Evolutionary conservation across 1,140 invertebrate genomes (phyloP).

Genomic region (Monomorium pharaonis): DNA sequence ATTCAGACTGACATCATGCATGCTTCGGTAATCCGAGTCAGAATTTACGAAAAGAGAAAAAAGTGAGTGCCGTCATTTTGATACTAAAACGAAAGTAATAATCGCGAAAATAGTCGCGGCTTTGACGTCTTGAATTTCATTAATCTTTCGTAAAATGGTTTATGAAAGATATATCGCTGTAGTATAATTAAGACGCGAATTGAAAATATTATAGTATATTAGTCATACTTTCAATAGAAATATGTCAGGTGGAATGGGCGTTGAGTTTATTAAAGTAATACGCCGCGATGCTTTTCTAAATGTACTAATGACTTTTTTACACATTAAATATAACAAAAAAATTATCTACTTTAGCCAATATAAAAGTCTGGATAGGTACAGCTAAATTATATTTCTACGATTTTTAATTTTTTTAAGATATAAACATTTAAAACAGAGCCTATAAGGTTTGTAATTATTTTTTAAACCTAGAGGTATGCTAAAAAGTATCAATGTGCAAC

Average conservation of each 20-base stretch:
- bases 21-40: slow-evolving; percentile 59
- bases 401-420: not conserved
- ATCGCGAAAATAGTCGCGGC: slow-evolving; percentile 1
- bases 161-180: not conserved
- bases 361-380: not conserved
- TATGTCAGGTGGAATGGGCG: not conserved
- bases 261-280: slow-evolving; percentile 17
- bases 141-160: not conserved
- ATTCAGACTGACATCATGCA: slow-evolving; percentile 65
- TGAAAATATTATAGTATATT: slow-evolving; percentile 6
- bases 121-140: slow-evolving; percentile 47
- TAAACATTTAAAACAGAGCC: not conserved
- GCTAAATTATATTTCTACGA: not conserved
- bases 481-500: not conserved
- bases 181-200: slow-evolving; percentile 20
- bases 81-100: slow-evolving; percentile 63
- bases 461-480: not conserved
- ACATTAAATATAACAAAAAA: not conserved
- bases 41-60: slow-evolving; percentile 41
- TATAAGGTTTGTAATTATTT: not conserved
- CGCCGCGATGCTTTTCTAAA: not conserved
- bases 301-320: not conserved
- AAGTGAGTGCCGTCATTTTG: not conserved
- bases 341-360: not conserved
- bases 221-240: not conserved